These are phyloP conservation scores for Agrenia bidenticulata DNA, from an alignment of 2,888 invertebrate species.

Conservation along the genomic window DNA sequence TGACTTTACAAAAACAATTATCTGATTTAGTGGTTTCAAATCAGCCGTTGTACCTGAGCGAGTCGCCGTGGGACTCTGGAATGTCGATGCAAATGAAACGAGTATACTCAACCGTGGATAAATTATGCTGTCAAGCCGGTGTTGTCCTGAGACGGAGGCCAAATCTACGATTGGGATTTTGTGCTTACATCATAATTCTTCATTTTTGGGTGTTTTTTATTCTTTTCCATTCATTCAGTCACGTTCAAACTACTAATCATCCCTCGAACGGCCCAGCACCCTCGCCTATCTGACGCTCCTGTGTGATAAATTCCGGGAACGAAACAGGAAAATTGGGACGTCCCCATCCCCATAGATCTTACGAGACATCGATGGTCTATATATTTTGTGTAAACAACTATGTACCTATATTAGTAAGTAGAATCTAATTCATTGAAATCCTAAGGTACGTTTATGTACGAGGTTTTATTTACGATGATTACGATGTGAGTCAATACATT, in stretches of 20 bases:
- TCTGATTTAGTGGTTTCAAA: constrained; percentile 66
- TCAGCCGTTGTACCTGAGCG: constrained; percentile 70
- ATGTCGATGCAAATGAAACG: constrained; percentile 74
- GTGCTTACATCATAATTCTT: constrained; percentile 45
- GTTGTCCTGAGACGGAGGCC: constrained; percentile 50
- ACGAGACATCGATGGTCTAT: no score
- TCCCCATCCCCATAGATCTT: no score
- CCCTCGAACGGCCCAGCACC: constrained; percentile 5
- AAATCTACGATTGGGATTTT: constrained; percentile 50
- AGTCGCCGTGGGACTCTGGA: constrained; percentile 73
- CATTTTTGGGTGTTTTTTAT: constrained; percentile 53
- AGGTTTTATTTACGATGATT: no score
- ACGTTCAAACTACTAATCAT: no score
- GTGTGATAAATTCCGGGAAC: no score
- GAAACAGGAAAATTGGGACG: no score
- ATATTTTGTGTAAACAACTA: no score
- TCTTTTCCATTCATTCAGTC: constrained; percentile 31
- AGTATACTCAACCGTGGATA: constrained; percentile 74
- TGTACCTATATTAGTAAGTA: no score
- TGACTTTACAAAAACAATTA: background rate
- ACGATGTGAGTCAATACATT: no score
- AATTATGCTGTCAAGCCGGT: constrained; percentile 62
- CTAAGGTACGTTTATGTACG: no score
- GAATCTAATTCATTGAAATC: no score
- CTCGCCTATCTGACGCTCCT: background rate